Base-by-base conservation (phyloP, 2,797 vertebrate species). In the Scleropages formosus region DNA sequence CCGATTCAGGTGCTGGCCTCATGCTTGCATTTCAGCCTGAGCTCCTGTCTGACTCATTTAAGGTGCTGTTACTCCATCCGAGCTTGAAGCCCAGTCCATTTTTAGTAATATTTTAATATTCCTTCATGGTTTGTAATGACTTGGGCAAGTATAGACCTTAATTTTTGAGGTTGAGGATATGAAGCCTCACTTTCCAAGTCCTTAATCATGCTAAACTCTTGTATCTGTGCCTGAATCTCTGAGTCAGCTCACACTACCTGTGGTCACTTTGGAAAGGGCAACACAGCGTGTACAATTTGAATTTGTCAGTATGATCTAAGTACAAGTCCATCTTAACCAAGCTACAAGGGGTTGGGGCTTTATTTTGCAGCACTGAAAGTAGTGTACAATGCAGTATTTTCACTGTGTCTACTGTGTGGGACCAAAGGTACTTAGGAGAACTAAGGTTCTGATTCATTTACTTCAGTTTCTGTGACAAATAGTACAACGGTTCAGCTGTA, bases 51-150 rank as follows among this genome's bases (percentile, higher is more conserved):
- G 85, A 88, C 90, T 86, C 46, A 49, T 69, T 69, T 69, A 51
- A n/a, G 89, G 83, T 80, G 85, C 78, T 58, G 78, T 80, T 77
- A 85, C 78, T 80, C 65, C 75, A n/a, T 80, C 87, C 84, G 86
- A 84, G 83, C 84, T 80, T 89, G 90, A 92, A 93, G 92, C 84
- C 77, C 80, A 88, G 92, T 90, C 88, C 80, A 74, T 87, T 83
- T 68, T 59, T 75, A 85, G 88, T 89, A 87, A 92, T 89, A 92
- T 87, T 88, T 87, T 85, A 87, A 66, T 81, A 87, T 90, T 92
- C 92, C 91, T 91, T 92, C 92, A 92, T 39, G 31, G 31, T 93
- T 91, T 87, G 92, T 89, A 76, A 84, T 82, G 76, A 82, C 83
- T 82, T 76, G 84, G 78, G 85, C 80, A 81, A 78, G 80, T 83